Base-by-base conservation (phyloP, 2,888 invertebrate genomes). In the Metacarcinus magister region DNA sequence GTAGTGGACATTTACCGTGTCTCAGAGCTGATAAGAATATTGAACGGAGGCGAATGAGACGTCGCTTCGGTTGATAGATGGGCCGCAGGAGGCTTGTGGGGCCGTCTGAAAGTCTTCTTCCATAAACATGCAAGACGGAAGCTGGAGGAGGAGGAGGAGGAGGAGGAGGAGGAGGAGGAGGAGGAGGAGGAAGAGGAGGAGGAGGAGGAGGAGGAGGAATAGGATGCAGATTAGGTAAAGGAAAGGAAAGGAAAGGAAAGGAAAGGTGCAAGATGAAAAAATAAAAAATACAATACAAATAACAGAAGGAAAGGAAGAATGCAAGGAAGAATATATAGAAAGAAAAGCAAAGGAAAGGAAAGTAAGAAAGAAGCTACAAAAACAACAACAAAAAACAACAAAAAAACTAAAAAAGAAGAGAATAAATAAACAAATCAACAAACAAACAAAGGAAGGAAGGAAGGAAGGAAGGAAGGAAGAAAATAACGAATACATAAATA, bases 1-100 rank as follows among this genome's bases (percentile, higher is more conserved):
- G 82, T 32, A 32, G 32, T 10, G 82, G 82, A 82, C 82, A 82
- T 82, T 82, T 82, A 82, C 82, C 82, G 82, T 82, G 82, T 32
- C 13, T 8, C 32, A 10, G 82, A 82, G 82, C 82, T 82, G 82
- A 82, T 82, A 82, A 82, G 82, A 82, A 82, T 82, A 82, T 82
- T 82, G 82, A 82, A 32, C 82, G 82, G 13, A 10, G 82, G 82
- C 32, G 82, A 82, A 82, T 32, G 82, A 82, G 82, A 82, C 82
- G 82, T 82, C 82, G 32, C 28, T 67, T 23, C 32, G 32, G 8
- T 13, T 82, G 82, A 82, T 82, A 32, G 82, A 82, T 82, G 32
- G 32, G 7, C 28, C 82, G 13, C 82, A 13, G 13, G 82, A 32
- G 82, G 82, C 28, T 32, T 32, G 82, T 32, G 32, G 32, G 82